Base-by-base conservation (phyloP, 2,888 invertebrate genomes). In the Drosophila kuntzei region DNA sequence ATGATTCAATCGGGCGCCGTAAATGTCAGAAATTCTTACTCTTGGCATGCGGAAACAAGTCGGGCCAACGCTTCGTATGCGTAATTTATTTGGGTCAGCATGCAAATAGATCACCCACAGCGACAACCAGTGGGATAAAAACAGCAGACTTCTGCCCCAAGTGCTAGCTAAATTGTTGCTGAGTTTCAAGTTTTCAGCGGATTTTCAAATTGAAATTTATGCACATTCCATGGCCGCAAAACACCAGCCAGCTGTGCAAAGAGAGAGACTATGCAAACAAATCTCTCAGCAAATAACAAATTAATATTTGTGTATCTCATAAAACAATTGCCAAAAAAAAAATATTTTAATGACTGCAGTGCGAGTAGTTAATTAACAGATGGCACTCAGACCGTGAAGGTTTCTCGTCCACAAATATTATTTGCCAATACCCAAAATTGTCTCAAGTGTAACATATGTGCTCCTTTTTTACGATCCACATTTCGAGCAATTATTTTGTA, bases 71-170 rank as follows among this genome's bases (percentile, higher is more conserved):
- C 70, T 54, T 70, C 73, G 76, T 70, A 76, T 76, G 54, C 73
- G 65, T 65, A 70, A 70, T 76, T 43, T 58, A 75, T 76, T 76
- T 76, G 66, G 76, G 76, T 76, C 76, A 76, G 60, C 76, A 69
- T 76, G 69, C 76, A 77, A 78, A 75, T 71, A 72, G 63, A 72
- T 78, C 72, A 75, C 68, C 67, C 65, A 76, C 70, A 61, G 71
- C 60, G 59, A 41, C 47, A 69, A 37, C 20, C 22, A 68, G 9
- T 36, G 46, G 29, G 41, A 67, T 43, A 47, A 29, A 57, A 39
- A 46, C 16, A 29, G 37, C 20, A 16, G 25, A 14, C 8, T 25
- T 9, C 36, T 46, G 12, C 14, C 5, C 12, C 25, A 18, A 58
- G n/a, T 22, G 20, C 5, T 18, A 22, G 54, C 43, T 41, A 49